These are phyloP conservation scores for Heterodera filipjevi DNA, from an alignment of 2,888 invertebrate species.

Conservation along the genomic window DNA sequence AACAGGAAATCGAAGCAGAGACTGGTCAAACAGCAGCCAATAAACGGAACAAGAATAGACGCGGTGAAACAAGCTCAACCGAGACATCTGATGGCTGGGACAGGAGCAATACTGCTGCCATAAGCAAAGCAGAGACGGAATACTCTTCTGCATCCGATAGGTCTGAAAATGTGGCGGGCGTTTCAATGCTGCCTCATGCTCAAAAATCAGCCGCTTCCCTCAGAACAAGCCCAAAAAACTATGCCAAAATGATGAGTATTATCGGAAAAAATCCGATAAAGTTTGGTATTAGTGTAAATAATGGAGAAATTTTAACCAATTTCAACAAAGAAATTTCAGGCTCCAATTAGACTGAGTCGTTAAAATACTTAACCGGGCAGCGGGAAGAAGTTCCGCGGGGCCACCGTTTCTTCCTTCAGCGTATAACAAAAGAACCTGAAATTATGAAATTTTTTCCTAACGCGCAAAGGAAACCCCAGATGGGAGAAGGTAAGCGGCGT, in stretches of 20 bases:
- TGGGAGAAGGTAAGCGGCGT: too few relatives aligned
- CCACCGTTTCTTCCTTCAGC: background rate
- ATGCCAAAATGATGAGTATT: background rate
- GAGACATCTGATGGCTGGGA: too few relatives aligned
- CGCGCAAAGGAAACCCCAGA: background rate
- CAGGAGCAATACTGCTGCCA: too few relatives aligned
- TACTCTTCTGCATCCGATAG: too few relatives aligned
- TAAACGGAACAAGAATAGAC: too few relatives aligned
- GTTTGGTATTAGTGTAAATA: background rate
- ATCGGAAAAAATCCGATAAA: background rate
- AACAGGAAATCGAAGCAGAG: too few relatives aligned
- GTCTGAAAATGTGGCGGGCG: too few relatives aligned
- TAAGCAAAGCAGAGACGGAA: too few relatives aligned
- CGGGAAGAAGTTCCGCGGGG: background rate
- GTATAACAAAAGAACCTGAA: background rate
- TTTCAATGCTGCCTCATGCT: background rate
- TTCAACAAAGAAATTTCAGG: background rate
- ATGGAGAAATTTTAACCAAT: background rate
- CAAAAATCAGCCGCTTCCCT: constrained; percentile 1
- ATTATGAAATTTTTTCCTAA: background rate
- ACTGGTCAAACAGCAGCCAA: too few relatives aligned
- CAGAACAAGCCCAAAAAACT: background rate
- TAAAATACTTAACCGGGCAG: background rate
- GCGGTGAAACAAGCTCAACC: too few relatives aligned
- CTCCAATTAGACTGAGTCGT: background rate